phyloP scores from a whole-genome alignment of 2,113 vertebrate genomes.

The Hyperopisus bebe region DNA sequence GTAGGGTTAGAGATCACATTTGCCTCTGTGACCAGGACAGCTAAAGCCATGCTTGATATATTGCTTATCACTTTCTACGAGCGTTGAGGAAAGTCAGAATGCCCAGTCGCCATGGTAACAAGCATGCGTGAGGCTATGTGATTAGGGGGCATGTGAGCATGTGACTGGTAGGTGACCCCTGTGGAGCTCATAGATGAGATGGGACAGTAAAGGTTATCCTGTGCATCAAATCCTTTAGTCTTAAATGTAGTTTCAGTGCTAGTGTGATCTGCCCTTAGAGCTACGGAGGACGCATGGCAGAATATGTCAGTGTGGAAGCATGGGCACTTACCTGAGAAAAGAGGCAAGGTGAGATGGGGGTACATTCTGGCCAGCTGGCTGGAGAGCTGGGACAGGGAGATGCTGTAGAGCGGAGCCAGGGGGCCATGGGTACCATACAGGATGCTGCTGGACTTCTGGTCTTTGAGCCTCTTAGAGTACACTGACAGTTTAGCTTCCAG shows the following conservation, averaged over 20 bases:
- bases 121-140: conserved; percentile 13
- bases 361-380: conserved; percentile 93
- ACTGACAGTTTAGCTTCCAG: conserved; percentile 89
- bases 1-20: neutral
- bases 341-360: conserved; percentile 91
- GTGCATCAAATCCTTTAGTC: neutral
- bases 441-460: conserved; percentile 86
- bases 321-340: conserved; percentile 84
- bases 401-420: conserved; percentile 87
- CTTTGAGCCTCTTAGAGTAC: conserved; percentile 88
- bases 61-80: neutral
- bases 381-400: conserved; percentile 83
- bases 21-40: neutral
- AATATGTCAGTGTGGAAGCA: neutral
- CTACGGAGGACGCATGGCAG: neutral
- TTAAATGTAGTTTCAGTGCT: neutral
- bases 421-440: conserved; percentile 89
- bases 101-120: conserved; percentile 27
- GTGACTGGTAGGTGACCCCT: neutral
- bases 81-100: neutral
- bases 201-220: neutral
- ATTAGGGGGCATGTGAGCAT: conserved; percentile 12
- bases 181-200: neutral
- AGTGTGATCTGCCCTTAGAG: neutral
- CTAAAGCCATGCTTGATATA: neutral